These are phyloP conservation scores for Elysia crispata DNA, from an alignment of 2,888 invertebrate genomes.

Conservation along the genomic window DNA sequence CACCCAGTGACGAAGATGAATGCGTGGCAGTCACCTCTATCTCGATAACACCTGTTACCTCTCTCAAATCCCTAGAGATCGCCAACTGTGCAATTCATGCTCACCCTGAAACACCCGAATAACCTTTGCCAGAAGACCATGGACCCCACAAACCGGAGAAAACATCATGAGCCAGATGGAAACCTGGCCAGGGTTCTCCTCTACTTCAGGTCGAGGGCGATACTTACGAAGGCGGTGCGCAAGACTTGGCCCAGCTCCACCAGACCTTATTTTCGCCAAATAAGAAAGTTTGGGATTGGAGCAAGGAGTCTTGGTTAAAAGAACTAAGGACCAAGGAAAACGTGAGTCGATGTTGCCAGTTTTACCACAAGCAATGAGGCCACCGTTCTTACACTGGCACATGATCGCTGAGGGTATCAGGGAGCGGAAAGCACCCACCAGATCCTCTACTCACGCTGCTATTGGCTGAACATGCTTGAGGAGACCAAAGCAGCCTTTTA, in stretches of 20 bases:
- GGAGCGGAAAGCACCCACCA: constrained; percentile 52
- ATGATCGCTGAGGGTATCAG: constrained; percentile 53
- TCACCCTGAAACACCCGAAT: too few relatives aligned
- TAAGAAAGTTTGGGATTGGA: neutral
- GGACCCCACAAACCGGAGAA: neutral
- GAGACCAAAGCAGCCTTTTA: neutral
- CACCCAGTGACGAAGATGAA: neutral
- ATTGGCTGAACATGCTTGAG: constrained; percentile 49
- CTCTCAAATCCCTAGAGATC: too few relatives aligned
- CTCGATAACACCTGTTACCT: neutral
- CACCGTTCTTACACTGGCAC: neutral
- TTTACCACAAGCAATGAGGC: neutral
- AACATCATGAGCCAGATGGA: neutral
- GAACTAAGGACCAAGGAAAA: neutral
- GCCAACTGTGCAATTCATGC: too few relatives aligned
- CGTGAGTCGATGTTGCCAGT: neutral
- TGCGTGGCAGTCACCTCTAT: neutral
- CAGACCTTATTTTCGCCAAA: neutral
- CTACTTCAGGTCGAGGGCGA: neutral
- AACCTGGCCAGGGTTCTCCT: neutral
- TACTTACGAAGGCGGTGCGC: neutral
- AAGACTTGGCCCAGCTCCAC: neutral
- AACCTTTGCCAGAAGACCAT: too few relatives aligned
- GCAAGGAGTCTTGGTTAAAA: neutral
- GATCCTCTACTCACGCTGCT: constrained; percentile 50